Base-by-base conservation (phyloP, 2,797 vertebrate species). In the Calcarius lapponicus region DNA sequence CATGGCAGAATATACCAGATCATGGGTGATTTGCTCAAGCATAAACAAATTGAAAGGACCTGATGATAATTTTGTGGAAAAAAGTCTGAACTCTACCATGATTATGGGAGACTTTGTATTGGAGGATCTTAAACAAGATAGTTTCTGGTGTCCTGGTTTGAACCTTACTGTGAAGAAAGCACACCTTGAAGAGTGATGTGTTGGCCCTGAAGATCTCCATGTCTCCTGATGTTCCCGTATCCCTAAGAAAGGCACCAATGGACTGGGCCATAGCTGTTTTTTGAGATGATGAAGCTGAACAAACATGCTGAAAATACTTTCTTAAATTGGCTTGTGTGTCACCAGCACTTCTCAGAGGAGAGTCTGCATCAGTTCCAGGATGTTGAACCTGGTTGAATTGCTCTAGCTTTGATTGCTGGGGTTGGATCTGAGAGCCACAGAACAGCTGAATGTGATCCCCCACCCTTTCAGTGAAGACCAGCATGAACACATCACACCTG, bases 291-390 rank as follows among this genome's bases (percentile, higher is more conserved):
- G 0, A 38, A 76, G 60, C 64, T 91, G 78, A 83, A 70, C 71
- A 73, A 86, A 88, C 26, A n/a, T 53, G 57, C 80, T 91, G 82
- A 95, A 95, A 94, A 88, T 95, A 86, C 43, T 26, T 72, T 88
- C 48, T 79, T 5, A 64, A 50, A 56, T 57, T 81, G 32, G 34
- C 56, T 67, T 79, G 36, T 64, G 64, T 76, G 70, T 88, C 88
- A 76, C 65, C 42, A 73, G 70, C 61, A 28, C 54, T 53, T 80
- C 80, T 93, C 21, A 80, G 73, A 66, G 93, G 85, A 70, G 80
- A 90, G 53, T n/a, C 26, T 91, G 66, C 45, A 54, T 96, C 93
- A 66, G 66, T 93, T 96, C 70, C 66, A 80, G 93, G 38, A 11
- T 47, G 78, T 78, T 86, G 84, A 80, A 64, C 29, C 29, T 57